These are phyloP conservation scores for Bellardia bayeri DNA, from an alignment of 2,888 invertebrate species.

Conservation along the genomic window DNA sequence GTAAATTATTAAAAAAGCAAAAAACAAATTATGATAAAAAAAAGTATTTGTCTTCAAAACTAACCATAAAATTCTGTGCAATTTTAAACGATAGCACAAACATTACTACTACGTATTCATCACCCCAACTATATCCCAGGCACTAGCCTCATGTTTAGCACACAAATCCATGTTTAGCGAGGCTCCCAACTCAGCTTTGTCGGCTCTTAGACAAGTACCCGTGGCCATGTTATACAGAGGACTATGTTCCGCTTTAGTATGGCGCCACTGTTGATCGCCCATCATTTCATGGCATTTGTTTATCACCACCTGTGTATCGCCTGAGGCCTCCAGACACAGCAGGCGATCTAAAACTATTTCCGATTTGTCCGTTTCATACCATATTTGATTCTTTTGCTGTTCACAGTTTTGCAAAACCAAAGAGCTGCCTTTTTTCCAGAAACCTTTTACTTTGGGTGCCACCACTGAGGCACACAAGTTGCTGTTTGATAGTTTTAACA, in stretches of 20 bases:
- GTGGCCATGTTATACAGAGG: conserved; percentile 94
- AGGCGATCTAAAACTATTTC: conserved; percentile 93
- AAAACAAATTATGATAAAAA: conserved; percentile 1
- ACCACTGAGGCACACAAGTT: conserved; percentile 91
- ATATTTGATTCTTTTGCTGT: conserved; percentile 87
- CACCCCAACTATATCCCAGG: conserved; percentile 73
- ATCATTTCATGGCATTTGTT: conserved; percentile 97
- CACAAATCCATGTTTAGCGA: conserved; percentile 87
- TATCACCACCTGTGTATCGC: conserved; percentile 88
- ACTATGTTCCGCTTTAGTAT: conserved; percentile 88
- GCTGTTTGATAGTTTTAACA: conserved; percentile 90
- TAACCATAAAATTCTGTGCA: background rate
- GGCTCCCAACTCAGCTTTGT: conserved; percentile 84
- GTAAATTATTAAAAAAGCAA: conserved; percentile 20
- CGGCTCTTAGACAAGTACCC: conserved; percentile 91
- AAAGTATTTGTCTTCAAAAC: conserved; percentile 31
- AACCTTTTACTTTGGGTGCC: conserved; percentile 81
- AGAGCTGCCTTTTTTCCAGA: conserved; percentile 89
- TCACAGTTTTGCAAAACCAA: conserved; percentile 90
- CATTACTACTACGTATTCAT: background rate
- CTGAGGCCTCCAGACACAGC: conserved; percentile 92
- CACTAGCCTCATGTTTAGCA: conserved; percentile 82
- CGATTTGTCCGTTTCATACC: conserved; percentile 92
- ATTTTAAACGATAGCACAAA: background rate
- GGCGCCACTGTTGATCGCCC: conserved; percentile 96